These are phyloP conservation scores for Bungarus multicinctus DNA, from an alignment of 2,113 vertebrate species.

Conservation along the genomic window DNA sequence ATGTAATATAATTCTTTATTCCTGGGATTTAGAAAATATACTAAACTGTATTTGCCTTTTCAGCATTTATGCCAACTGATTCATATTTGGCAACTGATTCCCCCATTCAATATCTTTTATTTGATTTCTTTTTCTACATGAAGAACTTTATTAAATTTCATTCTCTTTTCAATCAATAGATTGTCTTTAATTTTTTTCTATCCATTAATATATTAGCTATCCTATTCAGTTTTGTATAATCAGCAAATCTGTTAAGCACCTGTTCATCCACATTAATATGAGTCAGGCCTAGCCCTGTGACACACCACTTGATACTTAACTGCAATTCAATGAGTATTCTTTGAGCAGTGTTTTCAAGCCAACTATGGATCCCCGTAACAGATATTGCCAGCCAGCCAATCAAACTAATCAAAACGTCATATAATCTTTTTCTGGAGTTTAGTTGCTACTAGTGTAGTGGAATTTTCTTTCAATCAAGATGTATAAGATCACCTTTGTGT, in stretches of 20 bases:
- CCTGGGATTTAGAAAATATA: not conserved
- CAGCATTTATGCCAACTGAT: not conserved
- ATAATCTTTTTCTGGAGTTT: not conserved
- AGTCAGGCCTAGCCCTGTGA: not conserved
- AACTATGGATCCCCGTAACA: not conserved
- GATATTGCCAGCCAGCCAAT: not conserved
- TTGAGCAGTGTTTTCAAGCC: not conserved
- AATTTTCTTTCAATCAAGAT: not conserved
- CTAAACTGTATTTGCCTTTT: not conserved
- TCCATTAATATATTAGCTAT: not conserved
- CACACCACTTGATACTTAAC: not conserved
- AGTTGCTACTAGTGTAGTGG: too few relatives aligned
- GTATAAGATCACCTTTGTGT: not conserved
- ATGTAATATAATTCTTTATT: not conserved
- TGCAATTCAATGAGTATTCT: not conserved
- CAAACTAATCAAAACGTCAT: not conserved
- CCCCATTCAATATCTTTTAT: not conserved
- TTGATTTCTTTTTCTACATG: not conserved
- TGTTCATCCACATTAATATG: not conserved
- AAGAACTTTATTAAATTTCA: not conserved
- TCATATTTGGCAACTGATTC: not conserved
- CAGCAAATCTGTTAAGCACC: not conserved
- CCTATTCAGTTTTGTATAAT: not conserved
- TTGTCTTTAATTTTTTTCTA: not conserved
- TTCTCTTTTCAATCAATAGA: not conserved